Base-by-base conservation (phyloP, 2,113 vertebrate genomes). In the Daubentonia madagascariensis region DNA sequence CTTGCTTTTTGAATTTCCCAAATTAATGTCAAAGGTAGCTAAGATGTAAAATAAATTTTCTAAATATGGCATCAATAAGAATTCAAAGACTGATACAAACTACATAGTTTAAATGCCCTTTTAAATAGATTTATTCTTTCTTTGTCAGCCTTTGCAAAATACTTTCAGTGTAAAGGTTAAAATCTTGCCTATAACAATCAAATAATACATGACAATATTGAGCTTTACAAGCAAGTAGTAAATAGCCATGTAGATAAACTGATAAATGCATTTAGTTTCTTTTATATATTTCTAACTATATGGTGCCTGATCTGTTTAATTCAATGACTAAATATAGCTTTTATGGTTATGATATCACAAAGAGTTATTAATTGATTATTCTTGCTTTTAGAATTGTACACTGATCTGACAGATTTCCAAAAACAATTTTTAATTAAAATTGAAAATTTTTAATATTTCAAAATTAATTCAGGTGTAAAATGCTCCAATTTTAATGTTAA, bases 321-420 rank as follows among this genome's bases (percentile, higher is more conserved):
- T 90, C 61, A 79, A 68, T 67, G 18, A 97, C 5, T 96, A 98
- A 97, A 96, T 28, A 61, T 0, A 97, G 20, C 50, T 97, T 97
- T 86, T 75, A 91, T 95, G 12, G 89, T 63, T 89, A 92, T 14
- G 20, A 17, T 83, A 61, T 37, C n/a, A 91, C 6, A 88, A 1
- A 76, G 54, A 65, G 2, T 85, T 89, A 94, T 89, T 96, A 86
- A 92, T 79, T 83, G 16, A 81, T 92, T 97, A n/a, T 95, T 96
- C 35, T 45, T 89, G 32, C 13, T 91, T 98, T 81, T 75, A 78
- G 73, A 95, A 90, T 48, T 89, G 91, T 96, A 96, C 87, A 85
- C 10, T 32, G 40, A 70, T 95, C 96, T 96, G 72, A 40, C 57
- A 67, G n/a, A 61, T 61, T 61, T 61, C 23, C 10, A 28, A 11